Base-by-base conservation (phyloP, 2,888 invertebrate species). In the Allolobophora icterica region DNA sequence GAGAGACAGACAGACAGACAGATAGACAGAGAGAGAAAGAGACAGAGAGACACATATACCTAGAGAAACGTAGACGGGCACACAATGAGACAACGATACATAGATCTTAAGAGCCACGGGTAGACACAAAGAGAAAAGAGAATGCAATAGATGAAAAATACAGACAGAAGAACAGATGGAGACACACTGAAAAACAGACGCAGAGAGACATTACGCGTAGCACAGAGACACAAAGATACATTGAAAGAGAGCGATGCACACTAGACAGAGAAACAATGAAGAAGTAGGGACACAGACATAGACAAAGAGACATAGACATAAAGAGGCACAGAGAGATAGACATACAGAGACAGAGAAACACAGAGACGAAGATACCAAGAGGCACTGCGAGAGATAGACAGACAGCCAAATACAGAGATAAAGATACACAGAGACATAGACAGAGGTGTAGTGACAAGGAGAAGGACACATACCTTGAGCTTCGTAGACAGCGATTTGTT, bases 401-500 rank as follows among this genome's bases (percentile, higher is more conserved):
- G 35, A 45, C 34, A 30, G 71, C 58, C 30, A 71, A n/a, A 45
- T 2, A 71, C 33, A 45, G 17, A 45, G 58, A 58, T 4, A n/a
- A 21, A 90, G 34, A 52, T 34, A 90, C 19, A 45, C 17, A 45
- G 33, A 90, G 34, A 45, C 11, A 90, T 2, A 45, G 58, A 35
- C 40, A 71, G 35, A 45, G 40, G 19, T 24, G 17, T 0, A 90
- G 24, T 34, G n/a, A 35, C n/a, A 40, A 15, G 21, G 40, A 38
- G 24, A 45, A 24, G 3, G 84, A 8, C 38, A 45, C 95, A 95
- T 94, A 97, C 97, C 95, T 97, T 97, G 95, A 97, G 97, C 96
- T 98, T 98, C 95, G 98, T 97, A 93, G 98, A 98, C 96, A 99
- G 98, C 96, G 97, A 98, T 96, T 99, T 98, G 97, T 99, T 99